Percentiles rank a stretch among this genome's conserved stretches.
phyloP scores from a whole-genome alignment of 2,113 vertebrate species.

The Salvelinus namaycush region DNA sequence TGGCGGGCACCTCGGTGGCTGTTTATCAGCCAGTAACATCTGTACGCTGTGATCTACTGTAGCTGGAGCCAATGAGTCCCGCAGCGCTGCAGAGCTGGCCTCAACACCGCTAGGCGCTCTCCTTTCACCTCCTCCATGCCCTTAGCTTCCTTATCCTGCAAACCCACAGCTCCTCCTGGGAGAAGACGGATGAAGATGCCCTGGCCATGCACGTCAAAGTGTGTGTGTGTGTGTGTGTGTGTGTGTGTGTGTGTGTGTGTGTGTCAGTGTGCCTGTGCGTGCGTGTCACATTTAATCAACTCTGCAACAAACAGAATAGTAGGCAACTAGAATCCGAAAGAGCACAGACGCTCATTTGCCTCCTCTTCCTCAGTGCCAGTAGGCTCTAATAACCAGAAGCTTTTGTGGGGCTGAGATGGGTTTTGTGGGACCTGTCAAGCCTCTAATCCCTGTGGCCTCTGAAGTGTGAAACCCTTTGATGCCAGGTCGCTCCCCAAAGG shows the following conservation, averaged over 20 bases:
- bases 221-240: slow-evolving; percentile 22
- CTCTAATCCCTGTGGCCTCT: slow-evolving; percentile 80
- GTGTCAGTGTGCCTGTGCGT: slow-evolving; percentile 6
- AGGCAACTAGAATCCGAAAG: slow-evolving; percentile 62
- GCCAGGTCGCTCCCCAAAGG: slow-evolving; percentile 73
- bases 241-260: slow-evolving; percentile 15
- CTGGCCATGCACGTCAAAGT: slow-evolving; percentile 22
- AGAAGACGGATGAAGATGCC: slow-evolving; percentile 51
- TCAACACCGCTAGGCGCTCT: slow-evolving; percentile 45
- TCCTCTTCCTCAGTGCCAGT: slow-evolving; percentile 63
- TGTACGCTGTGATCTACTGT: slow-evolving; percentile 65
- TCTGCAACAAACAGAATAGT: slow-evolving; percentile 65
- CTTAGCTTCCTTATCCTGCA: slow-evolving; percentile 43
- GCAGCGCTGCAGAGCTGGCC: slow-evolving; percentile 43
- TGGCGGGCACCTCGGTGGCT: slow-evolving; percentile 50
- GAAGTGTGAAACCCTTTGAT: slow-evolving; percentile 83
- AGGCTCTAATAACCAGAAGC: slow-evolving; percentile 76
- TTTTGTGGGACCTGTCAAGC: slow-evolving; percentile 74
- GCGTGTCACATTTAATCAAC: slow-evolving; percentile 61
- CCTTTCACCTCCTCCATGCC: slow-evolving; percentile 60
- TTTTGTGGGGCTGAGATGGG: slow-evolving; percentile 74
- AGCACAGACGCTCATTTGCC: slow-evolving; percentile 69
- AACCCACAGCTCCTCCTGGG: slow-evolving; percentile 49
- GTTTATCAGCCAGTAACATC: slow-evolving; percentile 69
- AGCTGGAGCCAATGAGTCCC: slow-evolving; percentile 65